These are phyloP conservation scores for Tenebrio molitor DNA, from an alignment of 1,140 invertebrate species.

Conservation along the genomic window DNA sequence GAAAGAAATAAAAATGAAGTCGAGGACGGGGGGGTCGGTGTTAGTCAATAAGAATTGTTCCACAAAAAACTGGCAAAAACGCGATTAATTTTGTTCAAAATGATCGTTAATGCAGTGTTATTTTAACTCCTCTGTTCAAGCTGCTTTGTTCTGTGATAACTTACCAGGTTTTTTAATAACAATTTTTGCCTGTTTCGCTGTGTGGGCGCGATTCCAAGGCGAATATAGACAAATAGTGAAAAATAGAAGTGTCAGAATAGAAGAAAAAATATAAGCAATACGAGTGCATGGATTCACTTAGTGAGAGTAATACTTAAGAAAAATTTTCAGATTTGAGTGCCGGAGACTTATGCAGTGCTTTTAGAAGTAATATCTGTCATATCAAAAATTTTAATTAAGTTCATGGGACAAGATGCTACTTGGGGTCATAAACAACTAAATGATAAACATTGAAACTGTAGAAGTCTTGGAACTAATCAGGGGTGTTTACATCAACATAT, in stretches of 20 bases:
- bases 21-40: not conserved
- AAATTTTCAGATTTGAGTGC: slow-evolving; percentile 57
- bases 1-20: not conserved
- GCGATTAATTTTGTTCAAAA: slow-evolving; percentile 43
- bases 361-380: slow-evolving; percentile 49
- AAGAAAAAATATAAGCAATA: slow-evolving; percentile 67
- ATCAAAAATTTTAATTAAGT: slow-evolving; percentile 29
- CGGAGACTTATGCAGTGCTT: slow-evolving; percentile 63
- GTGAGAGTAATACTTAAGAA: slow-evolving; percentile 35
- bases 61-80: slow-evolving; percentile 54
- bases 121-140: slow-evolving; percentile 66
- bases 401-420: slow-evolving; percentile 62
- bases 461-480: slow-evolving; percentile 17
- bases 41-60: slow-evolving; percentile 57
- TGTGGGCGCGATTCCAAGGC: slow-evolving; percentile 67
- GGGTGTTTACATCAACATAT: slow-evolving; percentile 50
- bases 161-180: slow-evolving; percentile 68
- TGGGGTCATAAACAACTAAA: slow-evolving; percentile 55
- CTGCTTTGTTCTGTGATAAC: slow-evolving; percentile 66
- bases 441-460: slow-evolving; percentile 27
- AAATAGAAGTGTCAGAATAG: slow-evolving; percentile 69
- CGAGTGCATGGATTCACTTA: slow-evolving; percentile 60
- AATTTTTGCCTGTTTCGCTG: slow-evolving; percentile 68
- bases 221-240: slow-evolving; percentile 68
- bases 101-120: slow-evolving; percentile 64